These are phyloP conservation scores for Scomber colias DNA, from an alignment of 2,113 vertebrate species.

Conservation along the genomic window DNA sequence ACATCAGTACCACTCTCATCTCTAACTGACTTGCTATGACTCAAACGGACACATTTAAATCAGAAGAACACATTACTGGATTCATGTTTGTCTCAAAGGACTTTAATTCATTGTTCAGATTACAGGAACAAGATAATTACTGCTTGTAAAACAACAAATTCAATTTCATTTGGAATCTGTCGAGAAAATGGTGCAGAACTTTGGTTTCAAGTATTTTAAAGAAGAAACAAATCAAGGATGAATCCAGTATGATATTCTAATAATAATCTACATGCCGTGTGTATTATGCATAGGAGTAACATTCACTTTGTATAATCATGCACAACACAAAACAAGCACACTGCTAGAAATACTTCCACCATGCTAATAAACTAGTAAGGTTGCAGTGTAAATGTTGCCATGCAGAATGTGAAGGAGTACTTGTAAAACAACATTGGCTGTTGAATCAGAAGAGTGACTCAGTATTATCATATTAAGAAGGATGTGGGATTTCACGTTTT, in stretches of 20 bases:
- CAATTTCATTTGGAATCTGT: constrained; percentile 16
- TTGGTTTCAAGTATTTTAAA: constrained; percentile 9
- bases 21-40: constrained; percentile 8
- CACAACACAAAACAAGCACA: constrained; percentile 79
- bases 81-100: constrained; percentile 63
- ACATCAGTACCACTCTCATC: neutral
- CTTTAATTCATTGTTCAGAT: neutral
- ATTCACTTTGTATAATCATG: constrained; percentile 74
- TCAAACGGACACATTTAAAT: constrained; percentile 34
- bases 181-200: constrained; percentile 41
- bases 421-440: constrained; percentile 49
- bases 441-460: constrained; percentile 43
- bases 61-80: constrained; percentile 77
- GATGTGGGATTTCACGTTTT: constrained; percentile 24
- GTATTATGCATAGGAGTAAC: constrained; percentile 62
- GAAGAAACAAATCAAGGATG: constrained; percentile 30
- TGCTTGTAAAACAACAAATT: neutral
- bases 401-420: constrained; percentile 75
- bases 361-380: constrained; percentile 76
- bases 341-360: constrained; percentile 69
- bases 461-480: neutral
- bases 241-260: constrained; percentile 81
- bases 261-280: constrained; percentile 72
- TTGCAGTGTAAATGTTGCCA: constrained; percentile 73
- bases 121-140: neutral